Evolutionary conservation across 2,797 vertebrate genomes (phyloP).

Genomic region (Oryzias dopingdopingensis): DNA sequence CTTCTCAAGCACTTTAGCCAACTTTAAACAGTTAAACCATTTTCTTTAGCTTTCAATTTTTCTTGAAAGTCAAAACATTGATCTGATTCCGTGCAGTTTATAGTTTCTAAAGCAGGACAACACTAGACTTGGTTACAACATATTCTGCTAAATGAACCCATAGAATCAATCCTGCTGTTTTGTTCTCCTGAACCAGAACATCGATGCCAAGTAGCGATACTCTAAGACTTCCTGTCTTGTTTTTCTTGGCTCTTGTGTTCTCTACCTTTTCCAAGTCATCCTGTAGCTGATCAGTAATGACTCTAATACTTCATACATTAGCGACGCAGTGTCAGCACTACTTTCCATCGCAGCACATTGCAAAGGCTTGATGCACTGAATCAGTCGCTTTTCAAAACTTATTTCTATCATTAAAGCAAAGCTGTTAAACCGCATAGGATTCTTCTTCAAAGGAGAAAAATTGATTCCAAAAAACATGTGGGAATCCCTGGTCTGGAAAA

Average conservation of each 20-base stretch:
- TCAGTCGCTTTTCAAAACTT: too few relatives aligned
- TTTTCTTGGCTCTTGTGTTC: not conserved
- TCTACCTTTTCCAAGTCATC: slow-evolving; percentile 3
- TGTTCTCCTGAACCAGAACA: not conserved
- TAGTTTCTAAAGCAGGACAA: not conserved
- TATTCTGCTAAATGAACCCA: slow-evolving; percentile 10
- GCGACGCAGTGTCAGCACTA: not conserved
- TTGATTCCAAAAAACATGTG: too few relatives aligned
- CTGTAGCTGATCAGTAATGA: not conserved
- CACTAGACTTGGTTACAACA: not conserved
- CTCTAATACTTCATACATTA: not conserved
- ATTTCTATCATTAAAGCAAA: too few relatives aligned
- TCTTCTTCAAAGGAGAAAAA: too few relatives aligned
- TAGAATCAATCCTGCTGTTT: not conserved
- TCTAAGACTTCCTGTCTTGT: not conserved
- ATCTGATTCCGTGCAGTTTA: not conserved
- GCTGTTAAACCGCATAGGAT: too few relatives aligned
- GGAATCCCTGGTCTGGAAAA: too few relatives aligned
- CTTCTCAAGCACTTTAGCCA: too few relatives aligned
- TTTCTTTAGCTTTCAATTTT: too few relatives aligned
- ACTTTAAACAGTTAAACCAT: too few relatives aligned
- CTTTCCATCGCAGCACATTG: slow-evolving; percentile 2
- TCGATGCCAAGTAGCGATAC: not conserved
- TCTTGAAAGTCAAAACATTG: not conserved
- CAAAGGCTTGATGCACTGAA: not conserved